Base-by-base conservation (phyloP, 2,888 invertebrate genomes). In the Gymnocheta viridis region DNA sequence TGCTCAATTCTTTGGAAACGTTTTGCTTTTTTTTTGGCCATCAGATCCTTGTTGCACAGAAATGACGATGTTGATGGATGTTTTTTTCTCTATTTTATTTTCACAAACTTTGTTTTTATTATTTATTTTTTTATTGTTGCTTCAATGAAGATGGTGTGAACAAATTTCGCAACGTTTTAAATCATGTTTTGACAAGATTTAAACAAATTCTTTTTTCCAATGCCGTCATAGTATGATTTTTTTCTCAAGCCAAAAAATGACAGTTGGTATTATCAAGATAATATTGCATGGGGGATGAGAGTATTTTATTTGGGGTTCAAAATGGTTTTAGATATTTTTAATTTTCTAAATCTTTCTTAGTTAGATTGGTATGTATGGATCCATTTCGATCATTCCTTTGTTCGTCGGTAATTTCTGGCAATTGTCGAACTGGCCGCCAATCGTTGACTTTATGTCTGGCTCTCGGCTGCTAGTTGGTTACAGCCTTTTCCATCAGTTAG, bases 111-210 rank as follows among this genome's bases (percentile, higher is more conserved):
- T 22, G 4, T 24, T 32, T 17, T 41, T 6, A n/a, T 35, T 49
- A 14, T 29, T 38, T 49, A 10, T 49, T 24, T 49, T 41, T 19
- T 4, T 4, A 17, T n/a, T n/a, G n/a, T n/a, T n/a, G 9, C 32
- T 29, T 14, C 5, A 27, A 38, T 77, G 44, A 72, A 60, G 58
- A 49, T 84, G 81, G 84, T 84, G 84, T 84, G 84, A 84, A 84
- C 77, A 81, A 77, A 84, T 69, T 84, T 84, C 54, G 81, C 81
- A 78, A 84, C 22, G 84, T 84, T 84, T 84, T 84, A 84, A 84
- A 84, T 84, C 84, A 84, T 84, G 84, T 81, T 81, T 81, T 84
- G 84, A 84, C 84, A 84, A 81, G 84, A 84, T 81, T 77, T 81
- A 77, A 84, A 78, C 77, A 81, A 84, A 81, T 77, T 81, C 73